Evolutionary conservation across 2,888 invertebrate genomes (phyloP), one percentile per base, ranked within the genome.

Genomic region (Pardosa pseudoannulata): DNA sequence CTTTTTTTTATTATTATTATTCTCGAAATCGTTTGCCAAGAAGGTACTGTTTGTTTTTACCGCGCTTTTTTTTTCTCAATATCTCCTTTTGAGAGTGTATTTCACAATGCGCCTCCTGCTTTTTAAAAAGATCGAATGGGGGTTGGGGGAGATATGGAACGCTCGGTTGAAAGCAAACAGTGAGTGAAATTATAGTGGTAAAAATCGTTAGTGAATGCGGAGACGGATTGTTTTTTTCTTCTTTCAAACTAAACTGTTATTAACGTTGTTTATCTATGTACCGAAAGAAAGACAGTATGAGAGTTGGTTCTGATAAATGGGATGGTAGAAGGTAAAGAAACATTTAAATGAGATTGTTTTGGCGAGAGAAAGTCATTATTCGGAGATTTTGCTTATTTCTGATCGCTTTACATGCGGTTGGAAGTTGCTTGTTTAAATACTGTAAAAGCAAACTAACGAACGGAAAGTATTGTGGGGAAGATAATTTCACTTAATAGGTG

Each of bases 171-270:
- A 56, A 23, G 16, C 5, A 23, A 23, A 23, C 56, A 56, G 7
- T 56, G 56, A 56, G 23, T 56, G 56, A 56, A 56, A 56, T 56
- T 56, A 56, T 23, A 56, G 56, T 1, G 56, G 56, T 23, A 56
- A 56, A 56, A 56, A 56, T 23, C 56, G 16, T 56, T 56, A 23
- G 23, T 6, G 11, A 1, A 16, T 56, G 19, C 23, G n/a, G 23
- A 23, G 56, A 56, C 2, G 3, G 56, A n/a, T n/a, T n/a, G n/a
- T n/a, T n/a, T n/a, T n/a, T n/a, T n/a, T n/a, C n/a, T 56, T 23
- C 23, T 56, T 56, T 3, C 19, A 5, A 56, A 23, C 7, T 9
- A n/a, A 56, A 23, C 5, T 19, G 56, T 56, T 56, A 56, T 56
- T 56, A 36, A 7, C 36, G 36, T 36, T 36, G 9, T 36, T 36